A percentile compares a stretch with the other conserved stretches of the same genome.
Evolutionary conservation across 1,140 invertebrate species (phyloP).

Genomic region (Drosophila chauvacae): DNA sequence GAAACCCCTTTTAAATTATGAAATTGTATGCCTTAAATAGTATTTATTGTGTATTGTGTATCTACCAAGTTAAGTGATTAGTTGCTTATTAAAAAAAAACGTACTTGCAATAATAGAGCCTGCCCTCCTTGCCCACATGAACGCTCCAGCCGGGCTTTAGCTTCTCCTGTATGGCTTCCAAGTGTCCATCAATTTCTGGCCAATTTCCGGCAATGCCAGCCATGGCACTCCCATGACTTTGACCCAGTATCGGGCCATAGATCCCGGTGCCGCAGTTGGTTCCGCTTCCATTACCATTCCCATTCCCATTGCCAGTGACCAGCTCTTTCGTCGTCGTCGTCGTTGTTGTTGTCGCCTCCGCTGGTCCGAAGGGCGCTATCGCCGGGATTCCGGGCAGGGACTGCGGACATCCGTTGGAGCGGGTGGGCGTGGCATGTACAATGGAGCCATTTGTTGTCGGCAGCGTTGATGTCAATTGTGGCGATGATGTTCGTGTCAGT

Average conservation of each 20-base stretch:
- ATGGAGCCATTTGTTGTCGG: conserved; percentile 66
- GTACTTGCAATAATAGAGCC: conserved; percentile 93
- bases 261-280: conserved; percentile 30
- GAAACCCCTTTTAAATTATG: not conserved
- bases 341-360: conserved; percentile 30
- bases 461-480: conserved; percentile 69
- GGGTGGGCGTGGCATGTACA: conserved; percentile 40
- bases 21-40: not conserved
- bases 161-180: conserved; percentile 86
- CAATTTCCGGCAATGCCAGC: conserved; percentile 71
- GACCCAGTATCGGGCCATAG: conserved; percentile 68
- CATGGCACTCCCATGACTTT: conserved; percentile 43
- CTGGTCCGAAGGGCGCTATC: conserved; percentile 16
- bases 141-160: conserved; percentile 89
- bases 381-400: conserved; percentile 64
- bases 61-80: not conserved
- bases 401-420: conserved; percentile 59
- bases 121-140: conserved; percentile 89
- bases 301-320: conserved; percentile 21
- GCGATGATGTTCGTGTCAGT: conserved; percentile 81
- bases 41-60: not conserved
- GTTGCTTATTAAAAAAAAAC: conserved; percentile 72
- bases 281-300: conserved; percentile 5
- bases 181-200: conserved; percentile 80
- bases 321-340: conserved; percentile 30